A percentile compares a stretch with the other conserved stretches of the same genome.
phyloP scores from a whole-genome alignment of 2,888 invertebrate species.

The Ariolimax columbianus region DNA sequence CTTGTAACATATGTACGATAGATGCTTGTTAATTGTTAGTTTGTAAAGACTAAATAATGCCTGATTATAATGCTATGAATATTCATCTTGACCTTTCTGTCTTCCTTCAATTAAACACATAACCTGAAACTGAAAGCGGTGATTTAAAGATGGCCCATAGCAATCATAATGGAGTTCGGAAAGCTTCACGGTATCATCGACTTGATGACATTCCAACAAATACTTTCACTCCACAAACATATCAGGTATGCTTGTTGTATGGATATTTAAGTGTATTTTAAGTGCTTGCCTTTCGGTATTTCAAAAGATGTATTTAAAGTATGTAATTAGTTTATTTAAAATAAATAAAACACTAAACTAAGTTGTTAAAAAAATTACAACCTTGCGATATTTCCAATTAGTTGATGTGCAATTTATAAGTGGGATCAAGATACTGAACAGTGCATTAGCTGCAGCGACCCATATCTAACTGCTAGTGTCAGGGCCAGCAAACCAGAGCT shows the following conservation, averaged over 20 bases:
- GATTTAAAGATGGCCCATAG: constrained; percentile 49
- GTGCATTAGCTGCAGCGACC: too few species aligned
- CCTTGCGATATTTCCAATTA: too few species aligned
- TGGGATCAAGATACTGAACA: too few species aligned
- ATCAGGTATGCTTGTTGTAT: constrained; percentile 82
- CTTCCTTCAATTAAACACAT: not conserved
- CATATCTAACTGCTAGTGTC: too few species aligned
- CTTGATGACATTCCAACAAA: constrained; percentile 84
- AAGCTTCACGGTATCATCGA: constrained; percentile 68
- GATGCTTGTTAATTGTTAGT: not conserved
- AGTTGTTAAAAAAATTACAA: too few species aligned
- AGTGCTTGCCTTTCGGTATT: too few species aligned
- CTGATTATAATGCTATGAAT: not conserved
- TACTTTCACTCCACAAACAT: constrained; percentile 88
- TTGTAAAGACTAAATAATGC: not conserved
- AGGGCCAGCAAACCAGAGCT: too few species aligned
- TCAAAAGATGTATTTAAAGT: too few species aligned
- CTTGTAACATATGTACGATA: too few species aligned
- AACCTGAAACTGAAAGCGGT: not conserved
- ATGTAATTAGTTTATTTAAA: too few species aligned
- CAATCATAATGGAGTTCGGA: constrained; percentile 52
- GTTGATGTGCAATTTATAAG: too few species aligned
- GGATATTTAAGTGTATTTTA: not conserved
- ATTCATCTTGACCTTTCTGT: not conserved
- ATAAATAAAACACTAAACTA: too few species aligned